phyloP scores from a whole-genome alignment of 2,113 vertebrate species.

The Strix aluco region DNA sequence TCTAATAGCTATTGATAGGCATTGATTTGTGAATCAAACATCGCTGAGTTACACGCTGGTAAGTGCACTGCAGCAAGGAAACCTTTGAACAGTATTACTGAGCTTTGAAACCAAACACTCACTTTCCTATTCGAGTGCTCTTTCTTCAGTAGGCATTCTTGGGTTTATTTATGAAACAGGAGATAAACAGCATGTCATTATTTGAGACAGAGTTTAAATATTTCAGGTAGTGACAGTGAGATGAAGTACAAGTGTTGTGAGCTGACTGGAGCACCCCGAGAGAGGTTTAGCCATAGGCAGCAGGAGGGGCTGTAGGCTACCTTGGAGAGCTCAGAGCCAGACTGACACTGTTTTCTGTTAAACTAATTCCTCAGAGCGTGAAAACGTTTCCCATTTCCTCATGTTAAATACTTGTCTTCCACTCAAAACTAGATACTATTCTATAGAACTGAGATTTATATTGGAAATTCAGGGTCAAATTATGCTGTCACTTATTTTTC shows the following conservation, averaged over 20 bases:
- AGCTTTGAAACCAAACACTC: not conserved
- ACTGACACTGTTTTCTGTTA: not conserved
- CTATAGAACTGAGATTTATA: not conserved
- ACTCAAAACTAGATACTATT: not conserved
- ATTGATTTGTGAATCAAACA: not conserved
- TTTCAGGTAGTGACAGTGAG: not conserved
- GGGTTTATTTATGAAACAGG: not conserved
- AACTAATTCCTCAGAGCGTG: not conserved
- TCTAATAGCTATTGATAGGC: not conserved
- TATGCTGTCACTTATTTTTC: not conserved
- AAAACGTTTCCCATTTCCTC: not conserved
- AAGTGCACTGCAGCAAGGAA: not conserved
- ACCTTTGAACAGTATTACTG: not conserved
- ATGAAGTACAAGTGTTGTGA: not conserved
- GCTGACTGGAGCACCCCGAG: not conserved
- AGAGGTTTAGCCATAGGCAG: not conserved
- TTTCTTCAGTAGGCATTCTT: not conserved
- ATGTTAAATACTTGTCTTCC: not conserved
- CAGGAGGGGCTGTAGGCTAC: not conserved
- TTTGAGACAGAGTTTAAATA: not conserved
- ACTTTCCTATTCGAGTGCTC: accelerated
- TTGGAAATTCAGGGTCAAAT: not conserved
- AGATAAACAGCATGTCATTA: not conserved
- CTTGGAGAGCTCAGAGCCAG: not conserved
- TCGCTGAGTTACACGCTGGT: not conserved